Base-by-base conservation (phyloP, 2,113 vertebrate genomes). In the Piaya cayana region DNA sequence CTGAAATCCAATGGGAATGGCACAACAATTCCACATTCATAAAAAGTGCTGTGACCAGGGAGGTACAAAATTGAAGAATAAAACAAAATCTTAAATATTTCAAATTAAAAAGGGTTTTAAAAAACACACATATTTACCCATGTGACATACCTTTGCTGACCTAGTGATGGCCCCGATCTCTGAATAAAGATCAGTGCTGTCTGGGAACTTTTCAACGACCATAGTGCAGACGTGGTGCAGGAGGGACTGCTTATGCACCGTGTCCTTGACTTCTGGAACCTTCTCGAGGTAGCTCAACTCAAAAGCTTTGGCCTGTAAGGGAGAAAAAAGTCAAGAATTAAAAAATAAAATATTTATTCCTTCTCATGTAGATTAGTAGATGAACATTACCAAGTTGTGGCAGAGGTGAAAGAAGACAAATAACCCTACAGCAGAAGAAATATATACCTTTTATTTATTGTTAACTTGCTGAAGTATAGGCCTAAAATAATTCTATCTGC, bases 221-320 rank as follows among this genome's bases (percentile, higher is more conserved):
- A 99, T 99, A 96, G 99, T 98, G 96, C 99, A 99, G 96, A 98
- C 98, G 0, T 99, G 99, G 95, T 99, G 99, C 88, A 99, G 98
- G 82, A 99, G 98, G 2, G 99, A 99, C 97, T 99, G 99, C 96
- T 99, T 99, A 78, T 99, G 99, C 93, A 99, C 99, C 0, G 99
- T 99, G 97, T 99, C 99, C 98, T 99, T 99, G 75, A 99, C 99
- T 97, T 99, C 99, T 45, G 99, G 99, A 97, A 99, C 99, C 97
- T 99, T 99, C 98, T 99, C 99, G 97, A 99, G 98, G 98, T 99
- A 99, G 97, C 98, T 99, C 97, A 99, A 97, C 97, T 99, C 99
- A 98, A 99, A 99, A 60, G 99, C 99, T 98, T 99, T 99, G 82
- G 99, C 99, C 99, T 99, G 56, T 19, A 90, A 83, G 39, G 34